Conservation (phyloP, 1,140 invertebrate genomes). For the Nephila pilipes region DNA sequence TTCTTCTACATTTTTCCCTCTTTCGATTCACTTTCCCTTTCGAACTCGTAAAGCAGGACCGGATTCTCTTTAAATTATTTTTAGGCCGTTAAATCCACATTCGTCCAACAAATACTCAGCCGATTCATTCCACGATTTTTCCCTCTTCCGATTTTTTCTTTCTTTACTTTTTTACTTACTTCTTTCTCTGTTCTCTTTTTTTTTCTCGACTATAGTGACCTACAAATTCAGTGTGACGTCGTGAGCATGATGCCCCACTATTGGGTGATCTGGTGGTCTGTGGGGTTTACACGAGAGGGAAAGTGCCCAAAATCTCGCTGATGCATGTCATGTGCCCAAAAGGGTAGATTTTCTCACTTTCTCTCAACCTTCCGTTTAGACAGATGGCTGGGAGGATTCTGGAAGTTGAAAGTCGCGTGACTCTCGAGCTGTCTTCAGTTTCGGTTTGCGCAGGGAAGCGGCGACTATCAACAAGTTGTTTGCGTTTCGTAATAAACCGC, state of each 20-base stretch:
- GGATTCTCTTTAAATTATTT: constrained; percentile 35
- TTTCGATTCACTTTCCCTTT: constrained; percentile 48
- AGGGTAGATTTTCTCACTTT: constrained; percentile 43
- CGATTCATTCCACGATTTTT: not conserved
- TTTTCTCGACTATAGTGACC: not conserved
- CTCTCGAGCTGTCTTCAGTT: not conserved
- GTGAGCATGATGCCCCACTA: constrained; percentile 24
- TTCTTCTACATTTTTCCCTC: constrained; percentile 35
- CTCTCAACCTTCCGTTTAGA: constrained; percentile 32
- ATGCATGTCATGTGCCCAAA: constrained; percentile 16
- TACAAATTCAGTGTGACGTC: constrained; percentile 42
- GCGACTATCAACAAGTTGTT: constrained; percentile 9
- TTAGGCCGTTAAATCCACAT: constrained; percentile 24
- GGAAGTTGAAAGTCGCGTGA: not conserved
- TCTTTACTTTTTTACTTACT: not conserved
- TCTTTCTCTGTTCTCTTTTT: not conserved
- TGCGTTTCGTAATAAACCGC: not conserved
- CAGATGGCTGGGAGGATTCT: constrained; percentile 19
- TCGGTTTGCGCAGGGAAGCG: not conserved
- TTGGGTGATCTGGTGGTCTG: constrained; percentile 32
- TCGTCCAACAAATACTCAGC: constrained; percentile 11
- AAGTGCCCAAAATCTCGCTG: constrained; percentile 9
- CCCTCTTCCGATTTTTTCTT: constrained; percentile 31
- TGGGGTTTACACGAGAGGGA: constrained; percentile 25
- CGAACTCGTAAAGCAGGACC: constrained; percentile 18